Base-by-base conservation (phyloP, 2,113 vertebrate species). In the Psophia crepitans region DNA sequence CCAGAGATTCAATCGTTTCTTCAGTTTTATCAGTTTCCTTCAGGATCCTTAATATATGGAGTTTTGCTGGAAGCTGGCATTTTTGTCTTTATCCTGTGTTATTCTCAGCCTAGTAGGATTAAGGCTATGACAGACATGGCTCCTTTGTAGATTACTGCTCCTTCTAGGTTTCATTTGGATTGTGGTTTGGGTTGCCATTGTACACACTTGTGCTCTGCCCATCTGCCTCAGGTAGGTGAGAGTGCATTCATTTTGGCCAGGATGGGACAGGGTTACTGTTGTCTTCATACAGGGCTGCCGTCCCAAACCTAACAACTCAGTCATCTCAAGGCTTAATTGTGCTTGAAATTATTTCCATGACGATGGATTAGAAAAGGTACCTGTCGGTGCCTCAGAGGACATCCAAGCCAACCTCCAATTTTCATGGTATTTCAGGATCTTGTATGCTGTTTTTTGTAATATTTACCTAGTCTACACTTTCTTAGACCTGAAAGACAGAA, bases 221-320 rank as follows among this genome's bases (percentile, higher is more conserved):
- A 22, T 33, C 35, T 56, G 12, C n/a, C 32, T 14, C 30, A 57
- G 15, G 35, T 30, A 70, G 48, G 5, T 57, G 48, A 80, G 24
- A 57, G 7, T 3, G 5, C 5, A 11, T 77, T 84, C 7, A 24
- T 58, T 66, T 63, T 70, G 6, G 41, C 6, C 24, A 49, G 19
- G 6, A 32, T 22, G 20, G 0, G 8, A 30, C 18, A 30, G 3
- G 8, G 8, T 75, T 74, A 56, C 8, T 4, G 1, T 10, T 48
- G 8, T 39, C 37, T 70, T 54, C n/a, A 48, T 3, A 14, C 23
- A 44, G 46, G 12, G 10, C 23, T 65, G 8, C 27, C 81, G 39
- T 48, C 43, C 21, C 21, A 61, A 27, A 54, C 24, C 19, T 27
- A 43, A 60, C 7, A 75, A 74, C 9, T 43, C 26, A 12, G 17